Base-by-base conservation (phyloP, 1,140 invertebrate genomes). In the Neodiprion virginianus region DNA sequence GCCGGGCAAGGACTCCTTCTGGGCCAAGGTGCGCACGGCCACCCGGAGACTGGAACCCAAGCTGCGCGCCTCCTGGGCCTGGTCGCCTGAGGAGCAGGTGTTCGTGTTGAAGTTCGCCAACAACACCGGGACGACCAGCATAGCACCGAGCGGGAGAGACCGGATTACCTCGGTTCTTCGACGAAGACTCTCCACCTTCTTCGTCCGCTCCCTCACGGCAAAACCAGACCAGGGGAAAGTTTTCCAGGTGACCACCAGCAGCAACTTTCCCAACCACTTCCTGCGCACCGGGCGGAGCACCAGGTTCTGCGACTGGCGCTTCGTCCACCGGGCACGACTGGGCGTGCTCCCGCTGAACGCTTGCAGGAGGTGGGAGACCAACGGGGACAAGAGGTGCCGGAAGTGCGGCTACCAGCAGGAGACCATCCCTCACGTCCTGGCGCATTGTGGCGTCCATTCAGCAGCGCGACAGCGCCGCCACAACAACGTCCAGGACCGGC, bases 241-340 rank as follows among this genome's bases (percentile, higher is more conserved):
- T 0, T 75, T 28, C 48, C 48, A 79, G 10, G 71, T 69, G 1
- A 74, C 79, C 8, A 12, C 67, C 0, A 40, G 68, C 0, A 40
- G 66, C 66, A 49, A 10, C 21, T 49, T 75, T 67, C 72, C 67
- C 49, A 79, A 80, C 73, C 80, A 85, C 72, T 84, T 86, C 69
- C 66, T 84, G 53, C 48, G 75, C 0, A 75, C 23, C 1, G 85
- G 85, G 0, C 73, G 72, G 9, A 81, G 72, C 73, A 83, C 78
- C 14, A 72, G 81, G 12, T 86, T 88, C 69, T 76, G 78, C 8
- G 84, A 88, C 66, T 87, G 86, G 85, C 80, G 85, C 11, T 87
- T 88, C 74, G 75, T 87, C 7, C 85, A 86, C 72, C 74, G 85
- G 0, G 84, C 86, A 21, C 76, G 79, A 8, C 78, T 88, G 7